These are phyloP conservation scores for Eurytoma californica DNA, from an alignment of 2,888 invertebrate species.

Conservation along the genomic window DNA sequence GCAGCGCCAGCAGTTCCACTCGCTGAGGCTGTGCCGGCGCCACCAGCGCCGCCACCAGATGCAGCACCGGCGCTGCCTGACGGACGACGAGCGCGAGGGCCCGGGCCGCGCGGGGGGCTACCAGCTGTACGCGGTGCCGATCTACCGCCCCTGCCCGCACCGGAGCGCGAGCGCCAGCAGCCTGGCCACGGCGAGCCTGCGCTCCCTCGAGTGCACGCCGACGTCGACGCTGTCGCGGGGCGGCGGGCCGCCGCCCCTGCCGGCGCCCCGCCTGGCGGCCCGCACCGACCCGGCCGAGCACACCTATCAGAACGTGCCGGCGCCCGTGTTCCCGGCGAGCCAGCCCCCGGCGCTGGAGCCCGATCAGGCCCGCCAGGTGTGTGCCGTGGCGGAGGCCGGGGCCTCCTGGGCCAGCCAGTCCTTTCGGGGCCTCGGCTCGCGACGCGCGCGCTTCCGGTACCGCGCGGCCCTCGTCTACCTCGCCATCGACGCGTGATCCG, in stretches of 20 bases:
- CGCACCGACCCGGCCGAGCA: slow-evolving; percentile 72
- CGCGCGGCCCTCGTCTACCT: too few species aligned
- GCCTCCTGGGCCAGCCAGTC: too few species aligned
- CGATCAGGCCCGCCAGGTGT: slow-evolving; percentile 69
- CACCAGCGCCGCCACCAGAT: slow-evolving; percentile 50
- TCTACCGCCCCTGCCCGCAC: slow-evolving; percentile 65
- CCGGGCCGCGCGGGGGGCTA: slow-evolving; percentile 60
- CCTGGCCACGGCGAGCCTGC: slow-evolving; percentile 61
- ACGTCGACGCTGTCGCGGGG: slow-evolving; percentile 57
- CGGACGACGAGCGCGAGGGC: slow-evolving; percentile 65
- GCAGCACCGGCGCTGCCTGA: slow-evolving; percentile 64
- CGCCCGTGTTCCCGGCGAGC: slow-evolving; percentile 74
- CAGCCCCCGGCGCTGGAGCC: slow-evolving; percentile 28
- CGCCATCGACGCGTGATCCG: too few species aligned
- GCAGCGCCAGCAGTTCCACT: slow-evolving; percentile 65
- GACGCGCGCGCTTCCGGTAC: too few species aligned
- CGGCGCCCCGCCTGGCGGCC: slow-evolving; percentile 67
- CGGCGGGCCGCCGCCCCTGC: slow-evolving; percentile 62
- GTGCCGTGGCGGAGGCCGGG: slow-evolving; percentile 56
- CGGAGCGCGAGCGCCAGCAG: slow-evolving; percentile 59
- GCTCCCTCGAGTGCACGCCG: slow-evolving; percentile 60
- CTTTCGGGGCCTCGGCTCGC: too few species aligned
- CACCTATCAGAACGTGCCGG: slow-evolving; percentile 77
- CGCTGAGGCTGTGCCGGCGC: slow-evolving; percentile 68
- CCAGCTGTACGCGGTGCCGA: slow-evolving; percentile 69